Evolutionary conservation across 2,113 vertebrate species (phyloP).

Genomic region (Amphilophus citrinellus): DNA sequence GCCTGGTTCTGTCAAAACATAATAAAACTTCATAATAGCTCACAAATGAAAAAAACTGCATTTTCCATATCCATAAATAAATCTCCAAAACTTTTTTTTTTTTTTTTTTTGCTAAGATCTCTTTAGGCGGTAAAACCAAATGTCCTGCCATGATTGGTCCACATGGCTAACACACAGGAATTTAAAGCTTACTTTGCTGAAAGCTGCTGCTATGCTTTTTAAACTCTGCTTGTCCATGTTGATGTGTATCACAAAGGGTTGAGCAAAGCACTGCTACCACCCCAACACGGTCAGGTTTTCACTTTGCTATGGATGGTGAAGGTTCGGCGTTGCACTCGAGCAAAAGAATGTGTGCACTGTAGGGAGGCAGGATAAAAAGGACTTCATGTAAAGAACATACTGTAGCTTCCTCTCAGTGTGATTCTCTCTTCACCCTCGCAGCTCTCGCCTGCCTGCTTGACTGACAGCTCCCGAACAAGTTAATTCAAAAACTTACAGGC

Average conservation of each 20-base stretch:
- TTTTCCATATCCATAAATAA: neutral
- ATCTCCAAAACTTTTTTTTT: neutral
- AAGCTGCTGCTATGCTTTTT: neutral
- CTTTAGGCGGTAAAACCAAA: neutral
- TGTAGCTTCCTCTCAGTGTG: constrained; percentile 10
- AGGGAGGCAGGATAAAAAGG: constrained; percentile 51
- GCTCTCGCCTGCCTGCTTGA: constrained; percentile 19
- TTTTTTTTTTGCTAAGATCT: neutral
- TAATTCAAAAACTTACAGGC: constrained; percentile 40
- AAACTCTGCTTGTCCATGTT: neutral
- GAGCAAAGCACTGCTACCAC: neutral
- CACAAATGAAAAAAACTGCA: neutral
- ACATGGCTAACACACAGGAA: neutral
- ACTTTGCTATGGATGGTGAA: constrained; percentile 13
- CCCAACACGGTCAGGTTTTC: neutral
- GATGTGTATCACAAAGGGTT: constrained; percentile 14
- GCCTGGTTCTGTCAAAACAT: neutral
- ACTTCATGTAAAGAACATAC: constrained; percentile 30
- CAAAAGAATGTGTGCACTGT: neutral
- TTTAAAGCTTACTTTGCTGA: neutral
- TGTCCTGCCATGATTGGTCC: neutral
- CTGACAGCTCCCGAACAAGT: constrained; percentile 49
- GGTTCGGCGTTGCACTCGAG: neutral
- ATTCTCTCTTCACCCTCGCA: constrained; percentile 19
- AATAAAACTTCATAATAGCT: neutral